Evolutionary conservation across 1,140 invertebrate genomes (phyloP), one percentile per base, ranked within the genome.

Genomic region (Conopomorpha cramerella): DNA sequence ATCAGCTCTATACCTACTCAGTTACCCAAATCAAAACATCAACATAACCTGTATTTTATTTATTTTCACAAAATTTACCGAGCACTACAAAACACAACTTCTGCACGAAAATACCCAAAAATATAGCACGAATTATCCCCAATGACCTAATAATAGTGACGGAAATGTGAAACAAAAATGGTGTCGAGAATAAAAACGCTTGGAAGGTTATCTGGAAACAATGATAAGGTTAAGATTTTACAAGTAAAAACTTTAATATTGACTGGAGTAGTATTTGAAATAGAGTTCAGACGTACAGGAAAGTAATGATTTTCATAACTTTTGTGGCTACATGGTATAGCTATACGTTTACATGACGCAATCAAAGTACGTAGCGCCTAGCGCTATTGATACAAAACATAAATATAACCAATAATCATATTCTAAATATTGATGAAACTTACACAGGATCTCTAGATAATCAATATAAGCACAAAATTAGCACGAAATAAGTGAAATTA

Each of bases 311-410:
- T 45, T 36, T 42, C 19, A 35, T 26, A 32, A 43, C 40, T 49
- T 53, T 47, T 34, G 26, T 36, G 38, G 32, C 38, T 41, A 39
- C 36, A 47, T 50, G 39, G 40, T 56, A 54, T 50, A 58, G 43
- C 53, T 66, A 58, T 56, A 60, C 52, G 49, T 60, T 64, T 70
- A 70, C 61, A 67, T 74, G 70, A 74, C 70, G 70, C 70, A 74
- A 74, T 74, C 70, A 64, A 36, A 59, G 54, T 60, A 71, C 50
- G 58, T 65, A 66, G 57, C 59, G 53, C 58, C 63, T 65, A 49
- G 65, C 59, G 53, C 55, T 54, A 46, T 54, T 49, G 48, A 53
- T 63, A 48, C 50, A 73, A 64, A 63, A 64, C 58, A 70, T 57
- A 48, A 52, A 55, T 53, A 66, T 64, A 64, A 62, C 57, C 55